Conservation (phyloP, 2,888 invertebrate genomes). For the Pyrocoelia pectoralis region DNA sequence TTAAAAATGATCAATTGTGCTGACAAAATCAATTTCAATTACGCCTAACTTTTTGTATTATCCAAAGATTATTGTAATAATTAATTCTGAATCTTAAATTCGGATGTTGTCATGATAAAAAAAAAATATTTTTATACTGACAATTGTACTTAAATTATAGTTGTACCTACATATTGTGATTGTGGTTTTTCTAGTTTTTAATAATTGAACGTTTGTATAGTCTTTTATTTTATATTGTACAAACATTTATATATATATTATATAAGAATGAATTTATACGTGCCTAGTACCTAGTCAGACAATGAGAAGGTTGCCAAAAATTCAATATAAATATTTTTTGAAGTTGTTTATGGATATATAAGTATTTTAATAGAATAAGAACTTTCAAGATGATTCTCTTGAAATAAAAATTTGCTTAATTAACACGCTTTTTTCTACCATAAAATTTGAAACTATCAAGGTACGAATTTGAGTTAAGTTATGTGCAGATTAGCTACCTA, state of each 20-base stretch:
- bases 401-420: too few species aligned
- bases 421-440: too few species aligned
- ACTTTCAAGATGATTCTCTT: neutral
- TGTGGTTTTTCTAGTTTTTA: conserved; percentile 14
- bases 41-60: neutral
- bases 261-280: conserved; percentile 11
- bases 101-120: neutral
- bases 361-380: neutral
- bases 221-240: conserved; percentile 9
- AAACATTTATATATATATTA: too few species aligned
- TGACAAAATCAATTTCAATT: neutral
- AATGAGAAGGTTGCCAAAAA: conserved; percentile 12
- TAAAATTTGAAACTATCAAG: too few species aligned
- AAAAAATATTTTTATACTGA: conserved; percentile 10
- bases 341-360: conserved; percentile 10
- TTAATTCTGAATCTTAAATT: neutral
- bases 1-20: neutral
- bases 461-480: too few species aligned
- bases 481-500: too few species aligned
- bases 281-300: conserved; percentile 28
- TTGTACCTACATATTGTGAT: conserved; percentile 27
- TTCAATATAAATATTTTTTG: conserved; percentile 23
- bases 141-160: conserved; percentile 29
- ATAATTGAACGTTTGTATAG: conserved; percentile 15
- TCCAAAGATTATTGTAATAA: conserved; percentile 1